Conservation (phyloP, 2,888 invertebrate species). For the Synergus gifuensis region DNA sequence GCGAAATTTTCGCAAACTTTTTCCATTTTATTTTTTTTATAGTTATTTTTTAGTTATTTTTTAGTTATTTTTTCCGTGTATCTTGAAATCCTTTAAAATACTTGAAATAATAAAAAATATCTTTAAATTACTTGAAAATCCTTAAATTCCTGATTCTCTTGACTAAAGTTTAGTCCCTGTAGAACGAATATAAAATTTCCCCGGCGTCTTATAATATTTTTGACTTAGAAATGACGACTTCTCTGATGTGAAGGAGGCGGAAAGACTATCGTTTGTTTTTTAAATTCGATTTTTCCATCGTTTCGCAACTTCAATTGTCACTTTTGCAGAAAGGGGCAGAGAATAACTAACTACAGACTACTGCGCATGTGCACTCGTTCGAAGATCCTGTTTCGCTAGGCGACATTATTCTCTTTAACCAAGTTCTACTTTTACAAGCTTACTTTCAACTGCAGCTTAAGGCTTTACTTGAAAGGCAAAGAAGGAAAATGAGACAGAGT, state of each 20-base stretch:
- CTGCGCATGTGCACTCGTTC: slow-evolving; percentile 28
- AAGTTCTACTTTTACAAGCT: slow-evolving; percentile 40
- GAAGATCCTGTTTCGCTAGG: slow-evolving; percentile 37
- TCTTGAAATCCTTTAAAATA: too few species aligned
- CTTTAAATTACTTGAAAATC: too few species aligned
- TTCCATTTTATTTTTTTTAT: too few species aligned
- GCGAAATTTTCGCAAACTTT: too few species aligned
- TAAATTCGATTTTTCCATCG: slow-evolving; percentile 14
- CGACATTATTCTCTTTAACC: slow-evolving; percentile 31
- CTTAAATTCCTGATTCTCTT: neutral
- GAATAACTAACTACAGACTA: slow-evolving; percentile 33
- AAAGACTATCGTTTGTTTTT: neutral
- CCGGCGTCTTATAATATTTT: neutral
- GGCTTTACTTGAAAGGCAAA: slow-evolving; percentile 6
- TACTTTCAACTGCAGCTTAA: slow-evolving; percentile 35
- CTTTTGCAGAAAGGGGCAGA: slow-evolving; percentile 20
- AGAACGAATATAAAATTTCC: neutral
- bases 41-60: too few species aligned
- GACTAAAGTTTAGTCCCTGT: neutral
- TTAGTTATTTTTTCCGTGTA: too few species aligned
- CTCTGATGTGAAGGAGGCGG: neutral
- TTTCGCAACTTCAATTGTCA: slow-evolving; percentile 35
- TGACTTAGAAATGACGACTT: neutral
- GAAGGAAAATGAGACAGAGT: neutral
- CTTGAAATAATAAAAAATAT: too few species aligned